Conservation (phyloP, 2,888 invertebrate genomes). For the Andrena hattorfiana region DNA sequence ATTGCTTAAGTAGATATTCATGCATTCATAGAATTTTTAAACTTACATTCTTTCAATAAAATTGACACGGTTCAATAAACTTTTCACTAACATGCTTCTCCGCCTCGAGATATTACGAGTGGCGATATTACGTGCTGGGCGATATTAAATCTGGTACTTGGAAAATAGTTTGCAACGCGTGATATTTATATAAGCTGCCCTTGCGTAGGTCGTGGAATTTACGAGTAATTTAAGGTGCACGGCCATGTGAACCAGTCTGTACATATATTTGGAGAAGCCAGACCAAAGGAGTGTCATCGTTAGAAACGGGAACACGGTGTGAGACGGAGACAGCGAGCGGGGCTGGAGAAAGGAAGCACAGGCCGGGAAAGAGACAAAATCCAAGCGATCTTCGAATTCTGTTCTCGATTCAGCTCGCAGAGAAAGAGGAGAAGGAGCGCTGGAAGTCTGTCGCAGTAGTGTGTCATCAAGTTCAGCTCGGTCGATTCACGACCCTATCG, state of each 20-base stretch:
- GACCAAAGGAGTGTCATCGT: constrained; percentile 18
- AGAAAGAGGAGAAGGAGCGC: constrained; percentile 26
- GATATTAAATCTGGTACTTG: too few species aligned
- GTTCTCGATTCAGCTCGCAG: constrained; percentile 47
- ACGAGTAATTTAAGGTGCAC: not conserved
- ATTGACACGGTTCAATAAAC: too few species aligned
- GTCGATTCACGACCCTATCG: constrained; percentile 62
- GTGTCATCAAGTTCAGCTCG: constrained; percentile 60
- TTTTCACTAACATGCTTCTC: too few species aligned
- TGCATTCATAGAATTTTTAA: too few species aligned
- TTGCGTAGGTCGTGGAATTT: too few species aligned
- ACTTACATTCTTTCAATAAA: too few species aligned
- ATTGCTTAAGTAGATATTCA: too few species aligned
- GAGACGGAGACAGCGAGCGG: not conserved
- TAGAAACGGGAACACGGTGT: not conserved
- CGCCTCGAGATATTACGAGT: too few species aligned
- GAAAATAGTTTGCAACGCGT: too few species aligned
- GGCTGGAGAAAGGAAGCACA: not conserved
- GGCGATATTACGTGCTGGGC: too few species aligned
- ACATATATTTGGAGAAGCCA: not conserved
- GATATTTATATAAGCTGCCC: too few species aligned
- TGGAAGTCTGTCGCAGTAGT: constrained; percentile 55
- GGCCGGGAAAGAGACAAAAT: constrained; percentile 18
- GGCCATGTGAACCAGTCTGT: not conserved
- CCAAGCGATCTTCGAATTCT: constrained; percentile 61